Evolutionary conservation across 2,113 vertebrate genomes (phyloP).

Genomic region (Peromyscus polionotus): DNA sequence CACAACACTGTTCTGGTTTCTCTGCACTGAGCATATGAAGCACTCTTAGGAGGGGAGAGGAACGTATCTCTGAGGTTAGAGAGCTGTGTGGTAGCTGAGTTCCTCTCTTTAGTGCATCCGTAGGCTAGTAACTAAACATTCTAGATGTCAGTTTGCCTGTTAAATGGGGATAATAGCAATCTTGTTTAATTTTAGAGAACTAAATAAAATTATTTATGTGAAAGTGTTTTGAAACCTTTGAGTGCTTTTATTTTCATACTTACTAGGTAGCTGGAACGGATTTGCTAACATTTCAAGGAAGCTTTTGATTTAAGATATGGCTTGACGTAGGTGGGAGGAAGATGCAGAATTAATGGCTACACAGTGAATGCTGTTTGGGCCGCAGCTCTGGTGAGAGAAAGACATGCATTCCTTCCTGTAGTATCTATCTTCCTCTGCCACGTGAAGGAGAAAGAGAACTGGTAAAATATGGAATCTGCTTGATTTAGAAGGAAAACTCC

Average conservation of each 20-base stretch:
- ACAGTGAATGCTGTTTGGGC: slow-evolving; percentile 32
- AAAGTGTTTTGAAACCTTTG: slow-evolving; percentile 65
- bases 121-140: slow-evolving; percentile 29
- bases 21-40: not conserved
- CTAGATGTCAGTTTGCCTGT: slow-evolving; percentile 21
- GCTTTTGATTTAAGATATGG: slow-evolving; percentile 48
- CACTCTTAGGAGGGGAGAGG: slow-evolving; percentile 23
- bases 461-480: slow-evolving; percentile 27
- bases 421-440: slow-evolving; percentile 27
- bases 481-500: slow-evolving; percentile 41
- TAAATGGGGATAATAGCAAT: slow-evolving; percentile 18
- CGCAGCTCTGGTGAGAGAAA: slow-evolving; percentile 44
- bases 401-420: not conserved
- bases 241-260: slow-evolving; percentile 42
- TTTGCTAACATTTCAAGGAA: slow-evolving; percentile 34
- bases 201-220: slow-evolving; percentile 53
- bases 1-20: not conserved
- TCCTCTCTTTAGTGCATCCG: not conserved
- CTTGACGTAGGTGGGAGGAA: slow-evolving; percentile 25
- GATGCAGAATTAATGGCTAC: slow-evolving; percentile 31
- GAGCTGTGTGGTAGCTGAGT: not conserved
- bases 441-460: slow-evolving; percentile 17
- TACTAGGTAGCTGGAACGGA: not conserved
- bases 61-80: not conserved
- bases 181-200: slow-evolving; percentile 64